phyloP scores from a whole-genome alignment of 1,140 invertebrate species.

The Pseudachorutes palmiensis region DNA sequence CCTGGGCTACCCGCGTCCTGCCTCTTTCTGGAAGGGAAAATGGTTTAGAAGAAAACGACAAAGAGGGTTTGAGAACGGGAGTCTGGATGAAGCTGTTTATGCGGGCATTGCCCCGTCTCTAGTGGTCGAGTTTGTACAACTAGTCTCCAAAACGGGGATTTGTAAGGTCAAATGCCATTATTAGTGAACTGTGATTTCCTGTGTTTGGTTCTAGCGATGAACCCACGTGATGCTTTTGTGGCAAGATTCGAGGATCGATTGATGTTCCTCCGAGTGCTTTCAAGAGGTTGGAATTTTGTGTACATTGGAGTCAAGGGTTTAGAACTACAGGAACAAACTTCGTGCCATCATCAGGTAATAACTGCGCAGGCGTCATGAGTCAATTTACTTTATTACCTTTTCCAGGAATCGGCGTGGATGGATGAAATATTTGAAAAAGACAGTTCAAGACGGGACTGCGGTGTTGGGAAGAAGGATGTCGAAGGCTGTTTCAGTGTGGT shows the following conservation, averaged over 20 bases:
- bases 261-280: constrained; percentile 28
- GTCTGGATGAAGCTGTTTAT: constrained; percentile 34
- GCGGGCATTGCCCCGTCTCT: constrained; percentile 21
- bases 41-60: constrained; percentile 25
- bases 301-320: constrained; percentile 34
- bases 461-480: background rate
- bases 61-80: constrained; percentile 17
- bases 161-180: no score
- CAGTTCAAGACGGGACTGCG: background rate
- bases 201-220: constrained; percentile 24
- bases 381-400: background rate
- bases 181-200: background rate
- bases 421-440: constrained; percentile 31
- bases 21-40: constrained; percentile 31
- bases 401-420: constrained; percentile 26
- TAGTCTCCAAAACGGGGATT: no score
- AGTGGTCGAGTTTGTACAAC: constrained; percentile 14
- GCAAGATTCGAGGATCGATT: constrained; percentile 35
- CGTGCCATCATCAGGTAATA: constrained; percentile 37
- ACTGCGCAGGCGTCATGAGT: background rate
- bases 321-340: constrained; percentile 38
- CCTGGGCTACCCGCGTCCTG: constrained; percentile 29
- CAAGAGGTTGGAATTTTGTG: constrained; percentile 29
- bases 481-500: background rate
- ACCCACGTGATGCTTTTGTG: constrained; percentile 26